Conservation (phyloP, 92 coral and sea anemone species). For the Palythoa caribaeorum region DNA sequence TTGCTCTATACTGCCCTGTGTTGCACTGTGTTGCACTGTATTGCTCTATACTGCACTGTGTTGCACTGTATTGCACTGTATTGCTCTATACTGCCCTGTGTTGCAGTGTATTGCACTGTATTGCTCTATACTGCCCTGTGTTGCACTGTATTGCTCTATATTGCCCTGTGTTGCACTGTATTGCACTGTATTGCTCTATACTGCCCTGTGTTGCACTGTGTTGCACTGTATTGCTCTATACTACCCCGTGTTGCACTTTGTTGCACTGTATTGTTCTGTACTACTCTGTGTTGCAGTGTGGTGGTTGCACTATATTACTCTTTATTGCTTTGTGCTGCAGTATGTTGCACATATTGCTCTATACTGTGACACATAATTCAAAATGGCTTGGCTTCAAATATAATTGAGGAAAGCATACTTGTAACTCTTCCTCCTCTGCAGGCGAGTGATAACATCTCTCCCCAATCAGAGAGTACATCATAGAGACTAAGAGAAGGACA, state of each 20-base stretch:
- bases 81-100: neutral
- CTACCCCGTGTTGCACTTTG: no score
- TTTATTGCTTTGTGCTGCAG: neutral
- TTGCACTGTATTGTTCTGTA: no score
- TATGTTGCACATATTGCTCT: no score
- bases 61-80: neutral
- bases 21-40: neutral
- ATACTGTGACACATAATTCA: no score
- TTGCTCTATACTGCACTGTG: neutral
- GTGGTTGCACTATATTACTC: no score
- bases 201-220: no score
- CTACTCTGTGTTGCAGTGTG: neutral
- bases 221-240: no score
- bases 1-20: neutral
- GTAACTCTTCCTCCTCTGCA: slow-evolving; percentile 81
- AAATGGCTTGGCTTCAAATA: neutral
- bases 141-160: neutral
- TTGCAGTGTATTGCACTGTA: no score
- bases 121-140: no score
- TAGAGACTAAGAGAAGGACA: slow-evolving; percentile 68
- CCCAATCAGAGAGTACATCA: slow-evolving; percentile 84
- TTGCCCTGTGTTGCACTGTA: neutral
- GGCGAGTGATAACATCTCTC: slow-evolving; percentile 85
- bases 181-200: neutral
- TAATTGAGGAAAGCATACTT: slow-evolving; percentile 53